These are phyloP conservation scores for Himalopsyche anomala DNA, from an alignment of 2,888 invertebrate species.

Conservation along the genomic window DNA sequence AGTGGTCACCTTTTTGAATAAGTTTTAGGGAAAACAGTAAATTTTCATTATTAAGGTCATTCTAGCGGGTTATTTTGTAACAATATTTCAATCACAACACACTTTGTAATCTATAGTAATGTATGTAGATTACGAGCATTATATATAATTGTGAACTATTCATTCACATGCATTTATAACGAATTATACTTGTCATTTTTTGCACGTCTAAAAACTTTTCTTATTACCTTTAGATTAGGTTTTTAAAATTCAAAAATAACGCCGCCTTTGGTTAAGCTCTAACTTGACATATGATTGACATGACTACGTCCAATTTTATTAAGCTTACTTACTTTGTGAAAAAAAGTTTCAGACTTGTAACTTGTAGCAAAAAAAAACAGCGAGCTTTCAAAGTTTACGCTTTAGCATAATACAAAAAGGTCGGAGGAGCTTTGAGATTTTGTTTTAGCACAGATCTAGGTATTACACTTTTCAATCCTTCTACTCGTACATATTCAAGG, in stretches of 20 bases:
- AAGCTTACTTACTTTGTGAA: constrained; percentile 26
- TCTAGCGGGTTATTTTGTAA: too few species aligned
- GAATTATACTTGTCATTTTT: too few species aligned
- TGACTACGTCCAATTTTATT: constrained; percentile 22
- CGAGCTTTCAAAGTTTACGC: constrained; percentile 22
- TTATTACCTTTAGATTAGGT: too few species aligned
- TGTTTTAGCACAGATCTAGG: constrained; percentile 4
- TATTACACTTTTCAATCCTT: constrained; percentile 26
- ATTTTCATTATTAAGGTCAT: too few species aligned
- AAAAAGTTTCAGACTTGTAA: constrained; percentile 28
- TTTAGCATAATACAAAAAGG: constrained; percentile 34
- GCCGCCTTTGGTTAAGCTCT: neutral
- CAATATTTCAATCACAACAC: too few species aligned
- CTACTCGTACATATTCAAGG: constrained; percentile 9
- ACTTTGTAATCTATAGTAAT: too few species aligned
- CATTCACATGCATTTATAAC: too few species aligned
- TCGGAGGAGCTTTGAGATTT: constrained; percentile 22
- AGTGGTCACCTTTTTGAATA: too few species aligned
- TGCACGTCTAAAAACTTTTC: too few species aligned
- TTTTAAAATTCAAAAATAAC: neutral
- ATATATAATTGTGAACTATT: too few species aligned
- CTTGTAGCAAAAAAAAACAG: neutral
- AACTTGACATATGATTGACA: constrained; percentile 30
- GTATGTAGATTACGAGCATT: too few species aligned
- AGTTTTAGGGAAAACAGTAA: too few species aligned